phyloP scores from a whole-genome alignment of 2,888 invertebrate genomes.

The Drosophila robusta region DNA sequence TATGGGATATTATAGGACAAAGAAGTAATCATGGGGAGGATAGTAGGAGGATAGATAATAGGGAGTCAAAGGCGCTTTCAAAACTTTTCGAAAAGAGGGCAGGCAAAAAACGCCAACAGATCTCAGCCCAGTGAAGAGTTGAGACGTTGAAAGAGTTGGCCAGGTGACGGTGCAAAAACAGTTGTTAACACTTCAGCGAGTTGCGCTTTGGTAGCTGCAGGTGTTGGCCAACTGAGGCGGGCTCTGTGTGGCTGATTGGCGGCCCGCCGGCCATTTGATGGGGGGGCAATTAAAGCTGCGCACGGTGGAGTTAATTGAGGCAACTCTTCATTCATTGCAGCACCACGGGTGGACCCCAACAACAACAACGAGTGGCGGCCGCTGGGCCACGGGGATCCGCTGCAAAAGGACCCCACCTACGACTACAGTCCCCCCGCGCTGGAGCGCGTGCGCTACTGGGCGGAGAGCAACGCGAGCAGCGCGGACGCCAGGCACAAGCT shows the following conservation, averaged over 20 bases:
- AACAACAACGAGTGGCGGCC: slow-evolving; percentile 93
- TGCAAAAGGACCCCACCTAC: slow-evolving; percentile 93
- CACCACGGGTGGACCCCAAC: slow-evolving; percentile 89
- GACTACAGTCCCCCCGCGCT: slow-evolving; percentile 93
- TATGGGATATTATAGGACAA: too few species aligned
- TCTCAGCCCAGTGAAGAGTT: too few species aligned
- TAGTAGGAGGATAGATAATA: too few species aligned
- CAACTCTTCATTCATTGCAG: slow-evolving; percentile 68
- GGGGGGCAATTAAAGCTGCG: slow-evolving; percentile 62
- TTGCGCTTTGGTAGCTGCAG: slow-evolving; percentile 63
- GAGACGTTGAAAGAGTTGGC: too few species aligned
- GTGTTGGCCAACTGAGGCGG: slow-evolving; percentile 15
- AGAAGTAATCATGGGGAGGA: too few species aligned
- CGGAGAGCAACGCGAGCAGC: slow-evolving; percentile 84
- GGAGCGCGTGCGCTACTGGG: slow-evolving; percentile 93
- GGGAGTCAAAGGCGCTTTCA: too few species aligned
- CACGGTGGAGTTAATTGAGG: slow-evolving; percentile 47
- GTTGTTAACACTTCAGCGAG: slow-evolving; percentile 83
- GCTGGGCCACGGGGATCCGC: slow-evolving; percentile 91
- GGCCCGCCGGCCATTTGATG: slow-evolving; percentile 10
- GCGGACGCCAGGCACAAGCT: slow-evolving; percentile 57
- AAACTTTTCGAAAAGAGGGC: too few species aligned
- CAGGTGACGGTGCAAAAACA: slow-evolving; percentile 69
- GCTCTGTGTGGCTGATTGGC: background rate
- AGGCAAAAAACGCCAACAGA: too few species aligned